A percentile compares a stretch with the other conserved stretches of the same genome.
phyloP scores from a whole-genome alignment of 2,888 invertebrate genomes.

The Chymomyza caudatula region DNA sequence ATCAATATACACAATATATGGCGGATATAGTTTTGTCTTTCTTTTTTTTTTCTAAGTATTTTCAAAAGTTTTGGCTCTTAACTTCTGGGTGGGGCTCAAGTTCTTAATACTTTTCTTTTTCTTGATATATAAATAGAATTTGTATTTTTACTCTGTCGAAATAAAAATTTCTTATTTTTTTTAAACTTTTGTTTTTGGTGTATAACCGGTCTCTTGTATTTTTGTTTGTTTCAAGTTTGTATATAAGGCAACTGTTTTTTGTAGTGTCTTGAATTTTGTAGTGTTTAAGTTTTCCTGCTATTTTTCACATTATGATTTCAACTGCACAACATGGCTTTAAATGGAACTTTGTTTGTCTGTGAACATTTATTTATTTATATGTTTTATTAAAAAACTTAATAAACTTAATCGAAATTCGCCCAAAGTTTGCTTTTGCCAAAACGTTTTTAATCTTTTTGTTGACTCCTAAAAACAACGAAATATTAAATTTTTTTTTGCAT shows the following conservation, averaged over 20 bases:
- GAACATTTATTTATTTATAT: conserved; percentile 31
- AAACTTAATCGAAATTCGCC: conserved; percentile 27
- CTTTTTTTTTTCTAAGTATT: conserved; percentile 28
- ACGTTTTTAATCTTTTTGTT: conserved; percentile 40
- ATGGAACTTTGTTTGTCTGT: conserved; percentile 43
- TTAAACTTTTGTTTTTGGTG: conserved; percentile 25
- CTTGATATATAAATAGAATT: conserved; percentile 53
- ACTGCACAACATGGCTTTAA: conserved; percentile 38
- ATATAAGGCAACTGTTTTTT: conserved; percentile 76
- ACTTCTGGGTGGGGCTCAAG: conserved; percentile 71
- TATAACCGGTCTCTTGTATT: conserved; percentile 63
- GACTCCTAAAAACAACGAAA: conserved; percentile 77
- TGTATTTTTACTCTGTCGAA: conserved; percentile 46
- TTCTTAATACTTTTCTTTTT: conserved; percentile 51
- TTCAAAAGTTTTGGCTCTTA: conserved; percentile 27
- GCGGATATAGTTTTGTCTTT: not conserved
- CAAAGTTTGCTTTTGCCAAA: conserved; percentile 35
- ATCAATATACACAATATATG: conserved; percentile 6
- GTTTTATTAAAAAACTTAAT: conserved; percentile 1
- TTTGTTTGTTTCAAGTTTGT: conserved; percentile 33
- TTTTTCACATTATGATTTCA: conserved; percentile 23
- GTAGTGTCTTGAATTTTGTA: conserved; percentile 38
- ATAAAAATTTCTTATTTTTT: conserved; percentile 38
- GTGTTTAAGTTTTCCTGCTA: conserved; percentile 15
- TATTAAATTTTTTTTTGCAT: conserved; percentile 29